These are phyloP conservation scores for Triplophysa dalaica DNA, from an alignment of 2,113 vertebrate species.

Conservation along the genomic window DNA sequence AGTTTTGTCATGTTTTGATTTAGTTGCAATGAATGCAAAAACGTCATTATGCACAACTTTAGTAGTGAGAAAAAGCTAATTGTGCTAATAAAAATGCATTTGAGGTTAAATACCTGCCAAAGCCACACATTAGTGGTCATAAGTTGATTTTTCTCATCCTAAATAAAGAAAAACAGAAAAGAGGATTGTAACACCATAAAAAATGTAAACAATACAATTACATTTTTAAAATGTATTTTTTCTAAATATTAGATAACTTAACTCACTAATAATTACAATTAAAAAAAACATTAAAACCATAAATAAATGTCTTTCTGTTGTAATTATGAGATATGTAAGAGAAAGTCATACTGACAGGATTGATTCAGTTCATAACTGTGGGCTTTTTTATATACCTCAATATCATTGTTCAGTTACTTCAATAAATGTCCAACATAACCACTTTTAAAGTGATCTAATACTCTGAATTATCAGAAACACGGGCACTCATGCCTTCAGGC, in stretches of 20 bases:
- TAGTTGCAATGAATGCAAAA: no score
- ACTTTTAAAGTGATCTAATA: constrained; percentile 12
- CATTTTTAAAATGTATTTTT: not conserved
- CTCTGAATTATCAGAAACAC: not conserved
- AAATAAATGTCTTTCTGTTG: not conserved
- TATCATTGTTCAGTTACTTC: constrained; percentile 12
- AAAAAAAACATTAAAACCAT: not conserved
- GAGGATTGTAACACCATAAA: constrained; percentile 16
- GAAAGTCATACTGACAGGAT: constrained; percentile 31
- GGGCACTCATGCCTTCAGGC: constrained; percentile 3
- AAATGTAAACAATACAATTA: not conserved
- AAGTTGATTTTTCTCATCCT: constrained; percentile 98
- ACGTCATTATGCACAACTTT: no score
- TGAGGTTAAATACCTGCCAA: constrained; percentile 66
- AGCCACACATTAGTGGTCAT: constrained; percentile 99
- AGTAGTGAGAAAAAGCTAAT: no score
- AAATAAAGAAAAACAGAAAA: constrained; percentile 32
- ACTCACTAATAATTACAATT: no score
- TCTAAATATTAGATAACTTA: not conserved
- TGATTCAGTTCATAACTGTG: constrained; percentile 33
- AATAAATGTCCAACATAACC: constrained; percentile 22
- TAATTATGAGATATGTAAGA: not conserved
- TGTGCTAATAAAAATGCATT: no score
- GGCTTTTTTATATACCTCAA: not conserved
- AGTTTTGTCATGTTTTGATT: no score